Evolutionary conservation across 2,113 vertebrate species (phyloP).

Genomic region (Columba livia): DNA sequence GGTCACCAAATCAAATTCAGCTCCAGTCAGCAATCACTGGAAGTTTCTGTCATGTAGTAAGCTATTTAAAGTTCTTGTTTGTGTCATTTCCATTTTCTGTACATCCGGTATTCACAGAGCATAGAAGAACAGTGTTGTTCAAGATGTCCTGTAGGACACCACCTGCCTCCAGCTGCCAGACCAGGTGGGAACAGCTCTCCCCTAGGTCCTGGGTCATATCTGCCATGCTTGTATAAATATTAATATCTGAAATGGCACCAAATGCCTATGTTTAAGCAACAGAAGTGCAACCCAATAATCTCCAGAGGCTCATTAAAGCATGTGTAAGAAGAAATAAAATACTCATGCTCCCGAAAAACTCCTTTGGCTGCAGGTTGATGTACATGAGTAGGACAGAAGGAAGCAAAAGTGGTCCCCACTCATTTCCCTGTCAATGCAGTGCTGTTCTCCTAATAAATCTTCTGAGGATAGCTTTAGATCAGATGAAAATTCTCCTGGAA

Average conservation of each 20-base stretch:
- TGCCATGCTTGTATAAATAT: neutral
- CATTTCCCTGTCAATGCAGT: neutral
- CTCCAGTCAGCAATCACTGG: slow-evolving; percentile 8
- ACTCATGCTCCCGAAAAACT: neutral
- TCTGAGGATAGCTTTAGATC: neutral
- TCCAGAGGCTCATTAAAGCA: neutral
- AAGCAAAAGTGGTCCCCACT: neutral
- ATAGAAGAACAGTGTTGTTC: neutral
- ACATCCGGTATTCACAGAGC: neutral
- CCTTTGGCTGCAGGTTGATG: neutral
- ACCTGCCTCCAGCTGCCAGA: neutral
- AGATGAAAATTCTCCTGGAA: neutral
- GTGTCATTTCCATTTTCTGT: neutral
- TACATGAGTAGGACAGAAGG: neutral
- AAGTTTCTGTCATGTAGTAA: neutral
- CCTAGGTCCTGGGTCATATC: fast-evolving
- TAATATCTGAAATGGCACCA: neutral
- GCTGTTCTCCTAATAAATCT: neutral
- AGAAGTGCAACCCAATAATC: neutral
- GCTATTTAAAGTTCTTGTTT: neutral
- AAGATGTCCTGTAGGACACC: neutral
- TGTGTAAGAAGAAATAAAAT: neutral
- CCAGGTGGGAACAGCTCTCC: neutral
- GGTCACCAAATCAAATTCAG: neutral
- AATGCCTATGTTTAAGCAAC: neutral